Evolutionary conservation across 1,140 invertebrate species (phyloP).

Genomic region (Nasonia giraulti): DNA sequence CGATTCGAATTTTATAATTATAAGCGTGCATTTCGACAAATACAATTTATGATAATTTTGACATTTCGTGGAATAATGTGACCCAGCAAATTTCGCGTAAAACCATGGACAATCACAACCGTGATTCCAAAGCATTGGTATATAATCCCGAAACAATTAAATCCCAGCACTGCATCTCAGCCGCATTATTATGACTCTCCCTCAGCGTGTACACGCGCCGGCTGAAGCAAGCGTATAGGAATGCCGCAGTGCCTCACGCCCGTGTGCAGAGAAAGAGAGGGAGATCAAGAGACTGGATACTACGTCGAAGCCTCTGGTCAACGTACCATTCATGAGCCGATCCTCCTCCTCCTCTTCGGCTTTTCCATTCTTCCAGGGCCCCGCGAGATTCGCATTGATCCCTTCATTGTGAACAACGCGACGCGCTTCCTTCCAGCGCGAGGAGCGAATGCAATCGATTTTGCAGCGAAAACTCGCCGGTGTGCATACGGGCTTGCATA

Average conservation of each 20-base stretch:
- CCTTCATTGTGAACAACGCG: not conserved
- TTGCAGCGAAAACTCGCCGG: too few relatives aligned
- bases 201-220: too few relatives aligned
- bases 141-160: not conserved
- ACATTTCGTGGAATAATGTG: too few relatives aligned
- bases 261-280: not conserved
- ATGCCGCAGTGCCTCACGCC: slow-evolving; percentile 7
- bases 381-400: not conserved
- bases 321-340: slow-evolving; percentile 60
- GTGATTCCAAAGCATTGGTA: not conserved
- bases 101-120: too few relatives aligned
- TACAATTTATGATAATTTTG: too few relatives aligned
- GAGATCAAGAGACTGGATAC: slow-evolving; percentile 14
- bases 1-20: too few relatives aligned
- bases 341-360: slow-evolving; percentile 43
- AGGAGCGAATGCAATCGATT: not conserved
- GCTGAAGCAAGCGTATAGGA: not conserved
- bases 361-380: not conserved
- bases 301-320: slow-evolving; percentile 50
- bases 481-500: not conserved
- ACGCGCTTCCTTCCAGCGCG: not conserved
- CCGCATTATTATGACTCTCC: too few relatives aligned
- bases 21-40: too few relatives aligned
- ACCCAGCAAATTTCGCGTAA: too few relatives aligned
- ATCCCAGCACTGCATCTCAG: not conserved